Evolutionary conservation across 2,797 vertebrate genomes (phyloP).

Genomic region (Spinus olivaceus): DNA sequence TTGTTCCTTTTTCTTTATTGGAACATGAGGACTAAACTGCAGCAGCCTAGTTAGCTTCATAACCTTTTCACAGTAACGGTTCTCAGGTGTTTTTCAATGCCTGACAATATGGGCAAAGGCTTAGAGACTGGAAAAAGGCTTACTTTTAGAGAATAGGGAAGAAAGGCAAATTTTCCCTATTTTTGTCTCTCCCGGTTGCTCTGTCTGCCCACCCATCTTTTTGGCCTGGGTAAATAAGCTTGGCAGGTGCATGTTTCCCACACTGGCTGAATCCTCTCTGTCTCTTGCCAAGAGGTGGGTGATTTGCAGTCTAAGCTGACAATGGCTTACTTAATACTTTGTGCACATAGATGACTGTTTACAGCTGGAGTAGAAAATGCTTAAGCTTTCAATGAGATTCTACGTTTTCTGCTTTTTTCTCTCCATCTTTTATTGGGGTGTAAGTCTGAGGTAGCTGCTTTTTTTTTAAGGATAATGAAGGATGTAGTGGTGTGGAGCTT

Average conservation of each 20-base stretch:
- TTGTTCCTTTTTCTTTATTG: not conserved
- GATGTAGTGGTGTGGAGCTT: not conserved
- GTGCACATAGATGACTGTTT: not conserved
- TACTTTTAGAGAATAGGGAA: not conserved
- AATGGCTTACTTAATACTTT: not conserved
- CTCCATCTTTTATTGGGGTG: not conserved
- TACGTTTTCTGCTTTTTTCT: not conserved
- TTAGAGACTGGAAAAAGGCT: not conserved
- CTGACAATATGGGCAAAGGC: not conserved
- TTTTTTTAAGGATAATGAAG: not conserved
- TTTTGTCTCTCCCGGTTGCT: not conserved
- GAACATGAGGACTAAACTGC: not conserved
- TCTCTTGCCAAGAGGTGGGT: not conserved
- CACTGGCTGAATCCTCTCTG: not conserved
- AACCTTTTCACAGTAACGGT: not conserved
- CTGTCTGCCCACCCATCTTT: not conserved
- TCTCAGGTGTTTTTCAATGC: not conserved
- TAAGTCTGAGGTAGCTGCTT: not conserved
- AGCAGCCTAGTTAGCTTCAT: not conserved
- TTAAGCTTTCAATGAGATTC: not conserved
- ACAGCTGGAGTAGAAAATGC: not conserved
- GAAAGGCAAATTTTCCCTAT: not conserved
- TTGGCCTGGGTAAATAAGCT: not conserved
- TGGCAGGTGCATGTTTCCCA: not conserved
- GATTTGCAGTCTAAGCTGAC: not conserved